Conservation (phyloP, 1,140 invertebrate genomes). For the Anastrepha obliqua region DNA sequence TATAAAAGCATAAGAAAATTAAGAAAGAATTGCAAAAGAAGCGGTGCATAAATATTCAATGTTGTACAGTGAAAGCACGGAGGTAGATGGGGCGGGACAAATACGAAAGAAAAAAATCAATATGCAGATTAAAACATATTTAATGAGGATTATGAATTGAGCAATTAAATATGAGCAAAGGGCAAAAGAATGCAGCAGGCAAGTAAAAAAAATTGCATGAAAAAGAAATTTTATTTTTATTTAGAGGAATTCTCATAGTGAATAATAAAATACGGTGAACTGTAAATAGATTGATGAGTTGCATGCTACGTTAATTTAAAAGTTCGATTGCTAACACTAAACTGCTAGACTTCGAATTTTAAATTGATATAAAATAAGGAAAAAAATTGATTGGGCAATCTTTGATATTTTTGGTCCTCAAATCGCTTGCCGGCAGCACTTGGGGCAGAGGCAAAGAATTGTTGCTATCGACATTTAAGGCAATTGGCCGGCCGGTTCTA, state of each 20-base stretch:
- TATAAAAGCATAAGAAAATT: neutral
- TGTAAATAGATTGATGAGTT: no score
- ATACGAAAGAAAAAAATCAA: neutral
- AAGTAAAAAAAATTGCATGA: neutral
- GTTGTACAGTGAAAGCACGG: neutral
- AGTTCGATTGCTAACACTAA: no score
- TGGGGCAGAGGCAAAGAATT: no score
- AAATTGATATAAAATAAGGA: no score
- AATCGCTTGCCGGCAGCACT: no score
- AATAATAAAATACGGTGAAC: neutral
- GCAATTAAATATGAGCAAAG: neutral
- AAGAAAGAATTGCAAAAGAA: neutral
- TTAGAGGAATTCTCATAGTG: neutral
- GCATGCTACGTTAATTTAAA: no score
- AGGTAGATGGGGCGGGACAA: neutral
- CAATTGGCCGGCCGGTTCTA: no score
- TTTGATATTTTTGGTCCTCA: no score
- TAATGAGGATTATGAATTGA: slow-evolving; percentile 8
- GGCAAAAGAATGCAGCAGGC: neutral
- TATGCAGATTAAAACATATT: slow-evolving; percentile 26
- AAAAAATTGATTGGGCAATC: no score
- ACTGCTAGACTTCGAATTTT: no score
- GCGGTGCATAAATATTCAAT: neutral
- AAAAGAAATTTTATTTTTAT: neutral
- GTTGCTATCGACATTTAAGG: no score